Evolutionary conservation across 2,888 invertebrate species (phyloP), one percentile per base, ranked within the genome.

Genomic region (Athalia rosae): DNA sequence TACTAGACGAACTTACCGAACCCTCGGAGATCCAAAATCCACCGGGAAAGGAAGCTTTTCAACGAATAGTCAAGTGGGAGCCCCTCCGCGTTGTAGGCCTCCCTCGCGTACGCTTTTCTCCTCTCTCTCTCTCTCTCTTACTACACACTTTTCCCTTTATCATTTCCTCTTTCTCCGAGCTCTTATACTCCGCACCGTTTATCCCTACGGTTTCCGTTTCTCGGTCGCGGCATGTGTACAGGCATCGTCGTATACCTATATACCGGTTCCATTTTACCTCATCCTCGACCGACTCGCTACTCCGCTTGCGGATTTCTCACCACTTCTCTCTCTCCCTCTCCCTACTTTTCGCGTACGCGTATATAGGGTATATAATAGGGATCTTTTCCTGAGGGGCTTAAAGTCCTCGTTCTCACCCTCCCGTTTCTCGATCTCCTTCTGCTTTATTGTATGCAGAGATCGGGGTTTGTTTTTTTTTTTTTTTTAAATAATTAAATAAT

Each of bases 101-200:
- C 77, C 63, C 76, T 76, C 77, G 79, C 77, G 79, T 76, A 79
- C 71, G 45, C 53, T 77, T 79, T 78, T n/a, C 53, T 77, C 73
- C 71, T 78, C 69, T 74, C 48, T 78, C 63, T 47, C 62, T 59
- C 59, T 62, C 71, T 66, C 56, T 62, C 67, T 67, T 66, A n/a
- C n/a, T n/a, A n/a, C 62, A 5, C 56, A 64, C 69, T 63, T 66
- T 53, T 58, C 67, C 74, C 77, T 71, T 71, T 58, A 15, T 76
- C 61, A 73, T 66, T 73, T 77, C 53, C 53, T 76, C 76, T 45
- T 66, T 69, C 48, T 28, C 69, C 13, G 8, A 28, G 28, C 28
- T 15, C n/a, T 47, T 64, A 11, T 58, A 64, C 64, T 67, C 53
- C 67, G 50, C 53, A 11, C 50, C 67, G 67, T 67, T 67, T 67